Evolutionary conservation across 64 coral and sea anemone species (phyloP).

Genomic region (Dendrophyllia cribrosa): DNA sequence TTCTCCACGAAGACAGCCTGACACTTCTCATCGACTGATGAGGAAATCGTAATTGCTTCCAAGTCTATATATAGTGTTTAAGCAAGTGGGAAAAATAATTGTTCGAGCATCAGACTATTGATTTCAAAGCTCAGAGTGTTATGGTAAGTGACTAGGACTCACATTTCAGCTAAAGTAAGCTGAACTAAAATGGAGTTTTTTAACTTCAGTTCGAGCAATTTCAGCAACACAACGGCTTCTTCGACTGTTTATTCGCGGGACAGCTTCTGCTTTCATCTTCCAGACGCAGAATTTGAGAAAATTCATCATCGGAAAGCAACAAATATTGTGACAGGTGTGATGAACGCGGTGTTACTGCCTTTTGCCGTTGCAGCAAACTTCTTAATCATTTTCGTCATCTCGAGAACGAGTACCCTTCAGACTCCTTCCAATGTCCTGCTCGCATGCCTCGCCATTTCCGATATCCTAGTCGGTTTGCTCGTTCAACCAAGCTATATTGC

Average conservation of each 20-base stretch:
- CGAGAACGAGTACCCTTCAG: background rate
- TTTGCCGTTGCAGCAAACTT: slow-evolving; percentile 71
- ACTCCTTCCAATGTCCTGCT: slow-evolving; percentile 75
- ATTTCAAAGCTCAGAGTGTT: background rate
- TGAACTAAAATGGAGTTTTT: background rate
- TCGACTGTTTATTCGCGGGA: background rate
- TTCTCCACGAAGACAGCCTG: no score
- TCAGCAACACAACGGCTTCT: background rate
- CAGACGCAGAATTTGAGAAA: slow-evolving; percentile 36
- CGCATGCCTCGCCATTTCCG: slow-evolving; percentile 68
- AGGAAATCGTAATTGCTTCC: no score
- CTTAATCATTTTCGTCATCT: slow-evolving; percentile 45
- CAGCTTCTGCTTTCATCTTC: slow-evolving; percentile 39
- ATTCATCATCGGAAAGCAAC: slow-evolving; percentile 14
- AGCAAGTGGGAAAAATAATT: no score
- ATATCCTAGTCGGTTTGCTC: slow-evolving; percentile 58
- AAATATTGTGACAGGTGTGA: slow-evolving; percentile 74
- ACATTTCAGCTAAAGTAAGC: background rate
- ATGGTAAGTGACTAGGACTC: background rate
- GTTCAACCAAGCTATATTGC: slow-evolving; percentile 72
- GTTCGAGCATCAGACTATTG: background rate
- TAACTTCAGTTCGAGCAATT: background rate
- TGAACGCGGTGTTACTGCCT: slow-evolving; percentile 74
- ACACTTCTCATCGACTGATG: no score
- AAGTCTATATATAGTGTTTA: no score